A percentile compares a stretch with the other conserved stretches of the same genome.
phyloP scores from a whole-genome alignment of 2,113 vertebrate genomes.

The Esox niger region DNA sequence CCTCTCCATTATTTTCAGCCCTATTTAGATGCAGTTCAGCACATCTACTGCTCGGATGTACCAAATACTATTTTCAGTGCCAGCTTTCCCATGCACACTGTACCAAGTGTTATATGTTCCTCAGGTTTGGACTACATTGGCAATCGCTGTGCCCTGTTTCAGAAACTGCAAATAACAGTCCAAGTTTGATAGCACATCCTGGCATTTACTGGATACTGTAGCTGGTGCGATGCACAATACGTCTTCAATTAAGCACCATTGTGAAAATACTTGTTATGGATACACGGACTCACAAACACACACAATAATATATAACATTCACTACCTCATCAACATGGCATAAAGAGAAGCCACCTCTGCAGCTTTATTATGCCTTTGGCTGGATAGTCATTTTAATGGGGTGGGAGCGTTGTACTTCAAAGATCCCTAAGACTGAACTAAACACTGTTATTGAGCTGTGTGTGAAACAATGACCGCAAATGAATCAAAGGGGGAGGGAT shows the following conservation, averaged over 20 bases:
- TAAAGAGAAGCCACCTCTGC: constrained; percentile 22
- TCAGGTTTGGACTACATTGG: neutral
- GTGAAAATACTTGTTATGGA: neutral
- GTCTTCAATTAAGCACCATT: constrained; percentile 1
- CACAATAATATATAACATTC: constrained; percentile 1
- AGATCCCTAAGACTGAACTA: constrained; percentile 12
- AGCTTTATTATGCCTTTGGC: constrained; percentile 26
- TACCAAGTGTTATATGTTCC: constrained; percentile 39
- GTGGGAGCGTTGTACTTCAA: constrained; percentile 26
- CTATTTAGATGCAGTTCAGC: neutral
- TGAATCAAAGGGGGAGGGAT: constrained; percentile 14
- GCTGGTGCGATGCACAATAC: neutral
- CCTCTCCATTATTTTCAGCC: neutral
- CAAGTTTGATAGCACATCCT: too few relatives aligned
- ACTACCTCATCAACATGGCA: neutral
- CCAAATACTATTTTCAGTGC: constrained; percentile 13
- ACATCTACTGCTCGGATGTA: neutral
- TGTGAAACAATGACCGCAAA: constrained; percentile 14
- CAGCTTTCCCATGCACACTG: constrained; percentile 16
- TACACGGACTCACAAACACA: constrained; percentile 1
- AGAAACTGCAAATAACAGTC: constrained; percentile 18
- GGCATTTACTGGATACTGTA: too few relatives aligned
- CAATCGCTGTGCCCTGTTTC: constrained; percentile 1
- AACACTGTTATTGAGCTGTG: constrained; percentile 21
- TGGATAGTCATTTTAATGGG: constrained; percentile 34